Conservation (phyloP, 2,888 invertebrate genomes). For the Drosophila nr. fundita region DNA sequence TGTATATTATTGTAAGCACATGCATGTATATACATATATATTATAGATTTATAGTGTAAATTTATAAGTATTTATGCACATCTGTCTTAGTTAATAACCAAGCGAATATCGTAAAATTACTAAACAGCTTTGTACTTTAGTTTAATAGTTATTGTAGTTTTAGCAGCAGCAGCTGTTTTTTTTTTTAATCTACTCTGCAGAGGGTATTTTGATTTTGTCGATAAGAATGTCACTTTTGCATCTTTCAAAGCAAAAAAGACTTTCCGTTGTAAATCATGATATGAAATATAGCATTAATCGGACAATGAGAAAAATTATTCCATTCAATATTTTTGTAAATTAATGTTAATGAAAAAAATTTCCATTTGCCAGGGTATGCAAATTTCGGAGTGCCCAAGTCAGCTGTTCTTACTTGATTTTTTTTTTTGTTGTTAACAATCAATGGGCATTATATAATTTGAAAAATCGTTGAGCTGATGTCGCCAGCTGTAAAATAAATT, state of each 20-base stretch:
- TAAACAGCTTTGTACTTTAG: slow-evolving; percentile 53
- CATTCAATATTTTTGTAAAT: background rate
- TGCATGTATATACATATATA: background rate
- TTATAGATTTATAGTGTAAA: background rate
- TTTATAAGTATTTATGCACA: background rate
- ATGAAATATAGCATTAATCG: background rate
- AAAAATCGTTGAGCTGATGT: slow-evolving; percentile 36
- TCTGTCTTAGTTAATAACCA: slow-evolving; percentile 5
- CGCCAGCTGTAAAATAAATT: slow-evolving; percentile 38
- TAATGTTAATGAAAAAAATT: background rate
- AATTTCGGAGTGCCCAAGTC: background rate
- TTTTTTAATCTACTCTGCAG: background rate
- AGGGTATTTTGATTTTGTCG: background rate
- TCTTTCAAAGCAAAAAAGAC: background rate
- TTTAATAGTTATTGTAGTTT: slow-evolving; percentile 14
- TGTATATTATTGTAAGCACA: no score
- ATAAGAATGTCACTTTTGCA: background rate
- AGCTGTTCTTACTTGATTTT: background rate
- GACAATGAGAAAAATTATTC: background rate
- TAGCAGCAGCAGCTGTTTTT: slow-evolving; percentile 40
- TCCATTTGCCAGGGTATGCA: background rate
- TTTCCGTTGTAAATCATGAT: background rate
- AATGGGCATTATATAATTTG: slow-evolving; percentile 29
- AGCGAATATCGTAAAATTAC: slow-evolving; percentile 29
- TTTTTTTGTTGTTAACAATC: slow-evolving; percentile 5